Percentiles rank a stretch among this genome's conserved stretches.
Conservation (phyloP, 2,888 invertebrate genomes). For the Philhelius pedissequus region DNA sequence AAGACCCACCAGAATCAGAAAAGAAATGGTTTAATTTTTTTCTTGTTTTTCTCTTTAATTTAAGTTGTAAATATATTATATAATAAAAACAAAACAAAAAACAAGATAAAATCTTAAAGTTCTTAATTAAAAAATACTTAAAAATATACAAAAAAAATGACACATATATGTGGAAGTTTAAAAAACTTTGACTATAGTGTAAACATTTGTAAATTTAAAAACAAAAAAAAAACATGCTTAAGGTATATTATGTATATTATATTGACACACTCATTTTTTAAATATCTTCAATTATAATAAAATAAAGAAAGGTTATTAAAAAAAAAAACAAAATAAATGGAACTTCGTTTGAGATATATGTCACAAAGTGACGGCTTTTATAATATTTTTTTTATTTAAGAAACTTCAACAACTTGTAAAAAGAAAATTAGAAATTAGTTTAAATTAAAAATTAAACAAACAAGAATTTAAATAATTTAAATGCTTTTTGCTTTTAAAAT, state of each 20-base stretch:
- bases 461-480: slow-evolving; percentile 33
- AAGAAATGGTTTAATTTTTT: slow-evolving; percentile 8
- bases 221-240: slow-evolving; percentile 45
- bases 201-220: slow-evolving; percentile 56
- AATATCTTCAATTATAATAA: slow-evolving; percentile 60
- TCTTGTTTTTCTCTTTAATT: slow-evolving; percentile 28
- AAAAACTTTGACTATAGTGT: slow-evolving; percentile 41
- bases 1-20: slow-evolving; percentile 64
- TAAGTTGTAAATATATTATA: slow-evolving; percentile 65
- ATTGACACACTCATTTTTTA: slow-evolving; percentile 61
- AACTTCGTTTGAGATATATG: slow-evolving; percentile 69
- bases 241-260: slow-evolving; percentile 32
- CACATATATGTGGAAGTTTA: slow-evolving; percentile 51
- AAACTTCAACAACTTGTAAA: slow-evolving; percentile 37
- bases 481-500: slow-evolving; percentile 56
- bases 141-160: slow-evolving; percentile 13
- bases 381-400: slow-evolving; percentile 68
- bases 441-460: slow-evolving; percentile 17
- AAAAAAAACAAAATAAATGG: slow-evolving; percentile 50
- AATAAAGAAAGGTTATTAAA: slow-evolving; percentile 51
- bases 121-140: slow-evolving; percentile 55
- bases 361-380: slow-evolving; percentile 70
- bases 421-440: slow-evolving; percentile 39
- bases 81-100: slow-evolving; percentile 24
- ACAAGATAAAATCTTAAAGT: slow-evolving; percentile 57